Evolutionary conservation across 2,888 invertebrate genomes (phyloP).

Genomic region (Subacronicta megacephala): DNA sequence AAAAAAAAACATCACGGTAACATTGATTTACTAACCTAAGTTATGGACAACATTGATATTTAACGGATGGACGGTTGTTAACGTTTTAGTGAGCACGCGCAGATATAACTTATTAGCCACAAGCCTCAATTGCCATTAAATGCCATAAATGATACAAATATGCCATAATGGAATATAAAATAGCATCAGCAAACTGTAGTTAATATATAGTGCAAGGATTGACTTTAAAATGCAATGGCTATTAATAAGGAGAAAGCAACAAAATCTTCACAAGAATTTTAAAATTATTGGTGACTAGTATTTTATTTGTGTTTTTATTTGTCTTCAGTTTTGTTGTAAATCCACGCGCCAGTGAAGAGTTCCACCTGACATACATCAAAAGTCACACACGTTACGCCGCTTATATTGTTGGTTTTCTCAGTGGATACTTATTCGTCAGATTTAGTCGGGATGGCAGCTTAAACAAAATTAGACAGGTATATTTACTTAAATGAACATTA

Average conservation of each 20-base stretch:
- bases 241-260: too few relatives aligned
- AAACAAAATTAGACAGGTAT: conserved; percentile 69
- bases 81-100: too few relatives aligned
- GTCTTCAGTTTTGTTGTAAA: conserved; percentile 82
- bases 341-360: conserved; percentile 87
- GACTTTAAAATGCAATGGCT: too few relatives aligned
- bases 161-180: too few relatives aligned
- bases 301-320: background rate
- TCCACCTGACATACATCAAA: conserved; percentile 89
- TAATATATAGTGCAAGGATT: too few relatives aligned
- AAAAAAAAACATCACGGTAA: background rate
- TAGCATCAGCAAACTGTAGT: too few relatives aligned
- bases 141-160: too few relatives aligned
- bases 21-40: background rate
- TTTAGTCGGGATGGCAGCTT: conserved; percentile 59
- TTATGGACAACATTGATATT: too few relatives aligned
- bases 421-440: conserved; percentile 80
- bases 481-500: background rate
- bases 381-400: conserved; percentile 90
- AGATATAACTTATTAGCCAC: too few relatives aligned
- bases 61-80: too few relatives aligned
- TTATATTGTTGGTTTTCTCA: conserved; percentile 89
- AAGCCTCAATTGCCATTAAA: too few relatives aligned
- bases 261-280: too few relatives aligned
- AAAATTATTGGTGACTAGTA: background rate